These are phyloP conservation scores for Porites rus DNA, from an alignment of 92 coral and sea anemone genomes.

Conservation along the genomic window DNA sequence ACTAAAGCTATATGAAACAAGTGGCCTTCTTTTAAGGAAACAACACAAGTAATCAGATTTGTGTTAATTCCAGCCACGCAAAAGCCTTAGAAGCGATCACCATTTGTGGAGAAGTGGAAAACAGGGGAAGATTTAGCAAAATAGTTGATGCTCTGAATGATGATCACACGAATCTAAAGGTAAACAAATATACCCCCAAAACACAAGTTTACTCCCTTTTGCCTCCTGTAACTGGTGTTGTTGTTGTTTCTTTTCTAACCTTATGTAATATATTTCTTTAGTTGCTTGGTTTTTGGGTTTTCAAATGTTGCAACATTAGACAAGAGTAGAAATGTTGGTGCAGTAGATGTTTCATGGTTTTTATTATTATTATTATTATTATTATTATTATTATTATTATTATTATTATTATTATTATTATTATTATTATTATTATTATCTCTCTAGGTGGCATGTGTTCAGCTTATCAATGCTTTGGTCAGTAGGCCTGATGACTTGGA, in stretches of 20 bases:
- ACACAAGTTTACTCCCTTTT: not conserved
- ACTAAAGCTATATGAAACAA: no score
- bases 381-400: not conserved
- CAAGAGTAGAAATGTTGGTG: no score
- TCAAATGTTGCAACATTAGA: no score
- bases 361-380: not conserved
- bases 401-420: not conserved
- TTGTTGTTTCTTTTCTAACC: no score
- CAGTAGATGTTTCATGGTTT: not conserved
- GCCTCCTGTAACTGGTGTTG: no score
- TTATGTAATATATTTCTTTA: no score
- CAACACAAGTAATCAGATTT: not conserved
- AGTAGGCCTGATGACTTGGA: conserved; percentile 97
- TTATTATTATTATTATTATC: not conserved
- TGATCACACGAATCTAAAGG: conserved; percentile 94
- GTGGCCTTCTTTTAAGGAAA: no score
- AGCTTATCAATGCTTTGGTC: conserved; percentile 93
- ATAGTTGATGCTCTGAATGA: conserved; percentile 91
- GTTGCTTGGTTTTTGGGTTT: no score
- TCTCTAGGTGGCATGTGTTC: conserved; percentile 93
- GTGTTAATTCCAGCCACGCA: conserved; percentile 71
- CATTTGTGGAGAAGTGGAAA: conserved; percentile 92
- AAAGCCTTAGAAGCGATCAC: conserved; percentile 96
- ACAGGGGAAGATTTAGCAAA: conserved; percentile 85
- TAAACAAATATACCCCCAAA: conserved; percentile 4